Percentiles rank a stretch among this genome's conserved stretches.
These are phyloP conservation scores for Colostygia pectinataria DNA, from an alignment of 2,888 invertebrate genomes.

Conservation along the genomic window DNA sequence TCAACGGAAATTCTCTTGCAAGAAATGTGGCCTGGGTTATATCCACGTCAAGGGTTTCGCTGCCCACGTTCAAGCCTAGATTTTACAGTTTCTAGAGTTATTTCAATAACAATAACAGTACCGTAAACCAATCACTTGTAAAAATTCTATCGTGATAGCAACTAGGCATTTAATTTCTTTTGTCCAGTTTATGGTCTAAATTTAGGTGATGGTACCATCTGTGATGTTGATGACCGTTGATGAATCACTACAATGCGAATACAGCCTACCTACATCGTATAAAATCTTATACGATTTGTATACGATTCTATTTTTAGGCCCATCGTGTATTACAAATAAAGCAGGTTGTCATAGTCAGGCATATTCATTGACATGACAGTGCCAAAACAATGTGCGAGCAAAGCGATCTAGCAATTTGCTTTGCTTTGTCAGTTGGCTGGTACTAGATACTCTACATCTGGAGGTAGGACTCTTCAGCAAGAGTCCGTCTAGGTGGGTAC, in stretches of 20 bases:
- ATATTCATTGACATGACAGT: no score
- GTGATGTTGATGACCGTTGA: slow-evolving; percentile 21
- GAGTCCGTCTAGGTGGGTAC: no score
- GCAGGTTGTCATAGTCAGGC: not conserved
- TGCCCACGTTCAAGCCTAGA: slow-evolving; percentile 20
- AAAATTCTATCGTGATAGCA: slow-evolving; percentile 10
- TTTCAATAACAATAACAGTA: slow-evolving; percentile 12
- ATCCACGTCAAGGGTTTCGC: slow-evolving; percentile 25
- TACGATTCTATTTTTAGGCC: slow-evolving; percentile 48
- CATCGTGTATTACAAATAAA: slow-evolving; percentile 1
- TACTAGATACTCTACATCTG: no score
- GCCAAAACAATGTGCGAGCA: no score
- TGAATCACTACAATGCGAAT: slow-evolving; percentile 41
- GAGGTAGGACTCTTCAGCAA: no score
- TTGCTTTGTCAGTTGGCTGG: no score
- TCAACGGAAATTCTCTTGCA: slow-evolving; percentile 17
- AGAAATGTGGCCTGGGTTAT: slow-evolving; percentile 27
- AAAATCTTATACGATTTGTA: slow-evolving; percentile 42
- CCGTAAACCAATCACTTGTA: slow-evolving; percentile 24
- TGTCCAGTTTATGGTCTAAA: slow-evolving; percentile 15
- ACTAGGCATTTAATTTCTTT: slow-evolving; percentile 1
- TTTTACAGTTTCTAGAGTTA: slow-evolving; percentile 3
- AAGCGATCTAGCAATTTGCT: no score
- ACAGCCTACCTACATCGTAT: slow-evolving; percentile 32
- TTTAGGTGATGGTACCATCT: slow-evolving; percentile 19